phyloP scores from a whole-genome alignment of 1,140 invertebrate genomes.

The Ericerus pela region DNA sequence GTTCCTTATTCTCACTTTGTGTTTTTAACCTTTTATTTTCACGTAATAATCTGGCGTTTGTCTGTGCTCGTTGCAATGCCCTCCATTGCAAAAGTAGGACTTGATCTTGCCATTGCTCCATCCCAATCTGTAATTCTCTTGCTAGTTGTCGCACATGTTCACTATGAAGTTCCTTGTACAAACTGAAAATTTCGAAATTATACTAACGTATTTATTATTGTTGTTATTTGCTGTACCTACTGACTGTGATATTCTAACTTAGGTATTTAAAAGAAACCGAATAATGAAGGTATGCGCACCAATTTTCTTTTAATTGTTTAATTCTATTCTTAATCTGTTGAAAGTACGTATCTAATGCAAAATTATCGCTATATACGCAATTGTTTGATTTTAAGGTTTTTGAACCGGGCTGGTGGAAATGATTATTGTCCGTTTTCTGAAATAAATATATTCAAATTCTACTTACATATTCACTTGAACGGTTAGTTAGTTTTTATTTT shows the following conservation, averaged over 20 bases:
- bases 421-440: too few relatives aligned
- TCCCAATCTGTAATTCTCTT: slow-evolving; percentile 24
- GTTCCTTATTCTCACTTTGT: slow-evolving; percentile 23
- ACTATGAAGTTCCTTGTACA: slow-evolving; percentile 24
- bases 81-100: slow-evolving; percentile 27
- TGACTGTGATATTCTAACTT: too few relatives aligned
- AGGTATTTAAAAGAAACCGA: background rate
- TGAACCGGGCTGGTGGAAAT: too few relatives aligned
- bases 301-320: slow-evolving; percentile 23
- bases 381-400: too few relatives aligned
- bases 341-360: slow-evolving; percentile 19
- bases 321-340: slow-evolving; percentile 20
- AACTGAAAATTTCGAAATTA: slow-evolving; percentile 22
- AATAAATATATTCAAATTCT: too few relatives aligned
- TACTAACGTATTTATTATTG: slow-evolving; percentile 13
- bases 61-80: slow-evolving; percentile 22
- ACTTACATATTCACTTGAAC: too few relatives aligned
- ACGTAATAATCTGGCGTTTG: slow-evolving; percentile 19
- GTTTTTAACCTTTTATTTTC: slow-evolving; percentile 23
- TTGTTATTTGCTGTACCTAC: background rate
- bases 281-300: slow-evolving; percentile 17
- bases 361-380: too few relatives aligned
- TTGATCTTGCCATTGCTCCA: slow-evolving; percentile 28
- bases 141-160: slow-evolving; percentile 24
- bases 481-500: too few relatives aligned